Evolutionary conservation across 2,888 invertebrate genomes (phyloP).

Genomic region (Chloroclystis v-ata): DNA sequence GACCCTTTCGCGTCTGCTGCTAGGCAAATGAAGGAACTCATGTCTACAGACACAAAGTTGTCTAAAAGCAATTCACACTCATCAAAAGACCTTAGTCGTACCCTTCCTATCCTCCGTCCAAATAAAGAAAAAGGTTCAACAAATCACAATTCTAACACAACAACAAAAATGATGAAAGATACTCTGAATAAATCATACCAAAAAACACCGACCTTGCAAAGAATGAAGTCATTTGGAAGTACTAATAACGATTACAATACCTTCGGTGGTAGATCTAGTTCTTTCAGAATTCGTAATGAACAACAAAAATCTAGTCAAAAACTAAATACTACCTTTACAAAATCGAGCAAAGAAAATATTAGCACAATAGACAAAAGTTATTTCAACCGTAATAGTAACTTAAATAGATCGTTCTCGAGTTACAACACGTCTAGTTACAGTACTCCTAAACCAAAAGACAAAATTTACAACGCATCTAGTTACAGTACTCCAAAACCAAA

Average conservation of each 20-base stretch:
- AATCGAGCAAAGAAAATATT: constrained; percentile 72
- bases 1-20: constrained; percentile 89
- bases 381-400: constrained; percentile 61
- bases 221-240: constrained; percentile 74
- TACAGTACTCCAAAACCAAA: constrained; percentile 69
- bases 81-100: constrained; percentile 64
- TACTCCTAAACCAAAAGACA: constrained; percentile 69
- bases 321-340: constrained; percentile 68
- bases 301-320: constrained; percentile 60
- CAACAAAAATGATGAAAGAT: constrained; percentile 71
- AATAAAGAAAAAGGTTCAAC: constrained; percentile 58
- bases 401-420: constrained; percentile 69
- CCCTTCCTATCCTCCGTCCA: constrained; percentile 64
- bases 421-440: constrained; percentile 65
- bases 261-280: constrained; percentile 67
- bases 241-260: constrained; percentile 56
- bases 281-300: constrained; percentile 58
- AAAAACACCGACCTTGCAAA: constrained; percentile 71
- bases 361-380: constrained; percentile 54
- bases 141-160: constrained; percentile 55
- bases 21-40: constrained; percentile 88
- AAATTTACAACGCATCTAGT: constrained; percentile 62
- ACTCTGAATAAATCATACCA: constrained; percentile 73
- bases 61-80: constrained; percentile 62
- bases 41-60: constrained; percentile 81